A percentile compares a stretch with the other conserved stretches of the same genome.
Evolutionary conservation across 2,888 invertebrate species (phyloP).

Genomic region (Lamellibrachia columna): DNA sequence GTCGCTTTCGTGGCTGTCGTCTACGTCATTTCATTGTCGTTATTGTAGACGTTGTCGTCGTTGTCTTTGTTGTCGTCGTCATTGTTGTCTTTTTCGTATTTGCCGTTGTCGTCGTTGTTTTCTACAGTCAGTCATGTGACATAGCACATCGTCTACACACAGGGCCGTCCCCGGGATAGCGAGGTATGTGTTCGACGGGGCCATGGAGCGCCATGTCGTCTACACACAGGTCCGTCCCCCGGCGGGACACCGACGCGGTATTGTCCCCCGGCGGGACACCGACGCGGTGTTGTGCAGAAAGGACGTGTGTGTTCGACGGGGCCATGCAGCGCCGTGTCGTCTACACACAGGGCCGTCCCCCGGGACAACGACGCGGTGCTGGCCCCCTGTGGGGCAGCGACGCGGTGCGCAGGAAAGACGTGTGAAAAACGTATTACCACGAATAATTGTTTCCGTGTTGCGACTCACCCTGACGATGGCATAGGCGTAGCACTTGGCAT

Average conservation of each 20-base stretch:
- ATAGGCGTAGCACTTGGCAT: slow-evolving; percentile 11
- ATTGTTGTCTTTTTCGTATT: not conserved
- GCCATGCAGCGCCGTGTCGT: too few species aligned
- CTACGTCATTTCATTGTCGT: not conserved
- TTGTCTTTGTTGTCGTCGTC: not conserved
- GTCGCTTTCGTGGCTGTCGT: not conserved
- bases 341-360: too few species aligned
- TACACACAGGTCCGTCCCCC: too few species aligned
- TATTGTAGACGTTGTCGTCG: not conserved
- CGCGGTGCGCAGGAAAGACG: not conserved
- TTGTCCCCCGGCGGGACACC: not conserved
- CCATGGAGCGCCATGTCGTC: too few species aligned
- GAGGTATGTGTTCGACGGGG: too few species aligned
- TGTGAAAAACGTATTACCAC: not conserved
- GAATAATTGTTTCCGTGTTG: not conserved
- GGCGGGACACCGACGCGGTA: too few species aligned
- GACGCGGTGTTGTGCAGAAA: not conserved
- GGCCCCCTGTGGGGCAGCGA: not conserved
- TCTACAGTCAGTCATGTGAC: not conserved
- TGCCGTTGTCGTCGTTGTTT: not conserved
- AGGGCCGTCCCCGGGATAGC: not conserved
- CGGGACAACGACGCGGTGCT: too few species aligned
- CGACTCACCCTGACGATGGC: not conserved
- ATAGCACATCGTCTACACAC: not conserved
- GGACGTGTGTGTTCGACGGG: not conserved